phyloP scores from a whole-genome alignment of 2,797 vertebrate genomes.

The Merluccius polli region DNA sequence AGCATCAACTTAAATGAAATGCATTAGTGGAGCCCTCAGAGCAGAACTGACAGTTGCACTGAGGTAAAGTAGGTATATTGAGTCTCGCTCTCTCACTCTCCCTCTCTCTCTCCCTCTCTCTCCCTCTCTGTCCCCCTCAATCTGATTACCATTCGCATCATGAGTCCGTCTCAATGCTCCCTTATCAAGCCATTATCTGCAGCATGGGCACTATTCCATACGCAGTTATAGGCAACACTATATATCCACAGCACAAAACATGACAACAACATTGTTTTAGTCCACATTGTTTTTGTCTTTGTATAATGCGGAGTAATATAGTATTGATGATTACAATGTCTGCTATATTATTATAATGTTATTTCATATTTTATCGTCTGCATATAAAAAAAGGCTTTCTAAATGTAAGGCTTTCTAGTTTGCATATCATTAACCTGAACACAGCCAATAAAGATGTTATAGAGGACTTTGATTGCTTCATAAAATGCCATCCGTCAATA shows the following conservation, averaged over 20 bases:
- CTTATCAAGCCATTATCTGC: constrained; percentile 11
- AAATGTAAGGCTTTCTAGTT: neutral
- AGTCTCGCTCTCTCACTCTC: neutral
- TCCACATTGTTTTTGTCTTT: neutral
- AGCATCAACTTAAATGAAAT: constrained; percentile 22
- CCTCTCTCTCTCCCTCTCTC: neutral
- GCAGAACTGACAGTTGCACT: constrained; percentile 20
- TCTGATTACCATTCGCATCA: constrained; percentile 4
- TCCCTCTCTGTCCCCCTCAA: neutral
- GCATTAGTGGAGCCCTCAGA: constrained; percentile 30
- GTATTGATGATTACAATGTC: neutral
- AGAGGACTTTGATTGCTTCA: neutral
- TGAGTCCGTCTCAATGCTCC: constrained; percentile 13
- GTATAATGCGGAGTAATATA: neutral
- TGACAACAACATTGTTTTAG: neutral
- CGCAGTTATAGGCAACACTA: neutral
- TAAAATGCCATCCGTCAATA: neutral
- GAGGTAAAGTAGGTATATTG: constrained; percentile 9
- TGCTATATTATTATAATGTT: neutral
- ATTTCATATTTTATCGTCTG: neutral
- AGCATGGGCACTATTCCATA: neutral
- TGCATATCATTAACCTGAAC: neutral
- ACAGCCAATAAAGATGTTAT: neutral
- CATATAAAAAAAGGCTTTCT: neutral
- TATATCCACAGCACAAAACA: neutral